Conservation (phyloP, 1,140 invertebrate genomes). For the Nilaparvata lugens region DNA sequence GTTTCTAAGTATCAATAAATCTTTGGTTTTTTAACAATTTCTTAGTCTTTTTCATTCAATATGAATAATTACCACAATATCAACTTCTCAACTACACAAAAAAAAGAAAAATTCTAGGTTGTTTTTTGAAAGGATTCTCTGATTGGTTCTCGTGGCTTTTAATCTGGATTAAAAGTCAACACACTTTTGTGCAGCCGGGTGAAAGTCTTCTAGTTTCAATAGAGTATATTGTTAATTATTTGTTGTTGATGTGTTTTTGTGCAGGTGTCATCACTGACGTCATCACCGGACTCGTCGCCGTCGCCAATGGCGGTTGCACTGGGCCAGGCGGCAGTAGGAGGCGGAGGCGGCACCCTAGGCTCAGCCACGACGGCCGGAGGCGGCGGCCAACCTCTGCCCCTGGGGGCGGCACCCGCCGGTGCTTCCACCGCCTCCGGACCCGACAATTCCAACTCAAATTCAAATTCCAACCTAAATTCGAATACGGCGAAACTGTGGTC, state of each 20-base stretch:
- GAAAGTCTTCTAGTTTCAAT: no score
- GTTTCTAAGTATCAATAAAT: no score
- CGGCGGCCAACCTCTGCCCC: conserved; percentile 41
- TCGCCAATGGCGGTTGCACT: conserved; percentile 66
- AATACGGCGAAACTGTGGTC: conserved; percentile 18
- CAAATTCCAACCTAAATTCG: conserved; percentile 20
- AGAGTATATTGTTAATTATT: no score
- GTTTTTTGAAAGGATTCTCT: no score
- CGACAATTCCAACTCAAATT: conserved; percentile 16
- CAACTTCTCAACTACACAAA: no score
- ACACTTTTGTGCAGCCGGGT: no score
- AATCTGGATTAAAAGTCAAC: no score
- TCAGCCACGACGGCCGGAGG: conserved; percentile 35
- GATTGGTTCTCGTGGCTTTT: no score
- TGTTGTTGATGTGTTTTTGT: conserved; percentile 30
- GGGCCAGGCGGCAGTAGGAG: conserved; percentile 40
- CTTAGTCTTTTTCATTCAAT: no score
- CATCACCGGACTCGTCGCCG: conserved; percentile 81
- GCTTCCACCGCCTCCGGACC: neutral
- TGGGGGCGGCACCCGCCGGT: conserved; percentile 39
- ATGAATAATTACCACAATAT: no score
- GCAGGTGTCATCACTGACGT: conserved; percentile 72
- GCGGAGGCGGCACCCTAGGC: conserved; percentile 31
- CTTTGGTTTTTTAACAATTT: no score
- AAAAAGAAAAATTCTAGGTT: no score